phyloP scores from a whole-genome alignment of 1,140 invertebrate species.

The Drosophila willistoni region DNA sequence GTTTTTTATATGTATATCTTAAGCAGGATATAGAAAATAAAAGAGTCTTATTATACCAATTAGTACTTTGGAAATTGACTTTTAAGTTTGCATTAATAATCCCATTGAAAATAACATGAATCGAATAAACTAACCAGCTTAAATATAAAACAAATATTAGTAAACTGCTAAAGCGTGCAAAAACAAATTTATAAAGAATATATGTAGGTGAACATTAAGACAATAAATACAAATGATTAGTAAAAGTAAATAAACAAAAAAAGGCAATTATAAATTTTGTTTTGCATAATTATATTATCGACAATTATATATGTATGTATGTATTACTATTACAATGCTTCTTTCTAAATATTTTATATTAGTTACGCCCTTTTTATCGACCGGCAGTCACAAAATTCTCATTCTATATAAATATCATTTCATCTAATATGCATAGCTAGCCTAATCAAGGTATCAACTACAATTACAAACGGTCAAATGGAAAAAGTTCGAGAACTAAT shows the following conservation, averaged over 20 bases:
- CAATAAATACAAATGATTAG: constrained; percentile 24
- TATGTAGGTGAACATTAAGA: constrained; percentile 2
- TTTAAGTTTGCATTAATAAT: no score
- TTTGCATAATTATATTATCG: constrained; percentile 70
- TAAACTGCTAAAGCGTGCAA: not conserved
- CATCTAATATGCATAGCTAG: constrained; percentile 54
- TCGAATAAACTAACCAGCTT: no score
- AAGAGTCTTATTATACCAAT: no score
- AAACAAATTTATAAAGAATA: constrained; percentile 5
- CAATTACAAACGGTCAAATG: constrained; percentile 28
- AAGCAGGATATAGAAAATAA: no score
- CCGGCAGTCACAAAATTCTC: constrained; percentile 75
- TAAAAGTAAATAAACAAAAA: constrained; percentile 46
- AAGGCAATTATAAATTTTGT: constrained; percentile 31
- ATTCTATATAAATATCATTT: constrained; percentile 41
- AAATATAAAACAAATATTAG: not conserved
- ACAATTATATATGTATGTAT: constrained; percentile 22
- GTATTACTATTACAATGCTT: constrained; percentile 71
- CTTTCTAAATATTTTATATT: constrained; percentile 46
- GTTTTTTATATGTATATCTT: no score
- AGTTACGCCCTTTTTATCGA: constrained; percentile 74
- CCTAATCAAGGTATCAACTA: constrained; percentile 42
- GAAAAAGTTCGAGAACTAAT: constrained; percentile 12
- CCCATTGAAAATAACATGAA: no score
- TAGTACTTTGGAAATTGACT: no score